Evolutionary conservation across 2,113 vertebrate species (phyloP), one percentile per base, ranked within the genome.

Genomic region (Actenoides lindsayi): DNA sequence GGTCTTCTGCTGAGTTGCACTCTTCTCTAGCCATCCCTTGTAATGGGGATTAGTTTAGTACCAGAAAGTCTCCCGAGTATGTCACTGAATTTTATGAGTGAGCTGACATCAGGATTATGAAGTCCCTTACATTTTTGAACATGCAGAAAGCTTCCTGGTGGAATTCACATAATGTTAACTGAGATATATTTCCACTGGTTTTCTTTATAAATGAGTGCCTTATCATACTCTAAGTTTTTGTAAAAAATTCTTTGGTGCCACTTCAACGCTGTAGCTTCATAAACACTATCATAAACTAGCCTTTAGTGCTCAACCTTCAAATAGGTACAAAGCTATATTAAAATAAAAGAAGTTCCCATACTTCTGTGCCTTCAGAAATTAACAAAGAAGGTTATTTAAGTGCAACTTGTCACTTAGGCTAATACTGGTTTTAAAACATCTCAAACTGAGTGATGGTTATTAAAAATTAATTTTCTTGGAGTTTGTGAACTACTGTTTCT

Each of bases 1-100:
- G 8, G 28, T 25, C 35, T 42, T 42, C 12, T 6, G 10, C 9
- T 1, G 12, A 67, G 37, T 1, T 33, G 21, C 1, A 2, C 69
- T 53, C 42, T 69, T 44, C 23, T 75, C 53, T 23, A 57, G 53
- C 78, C 53, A 39, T 33, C 62, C 62, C 53, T 53, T 0, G 1
- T 53, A 28, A 44, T 3, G 11, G 37, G 39, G 21, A 53, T 37
- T 18, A 44, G 15, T 27, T 82, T 53, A 41, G 48, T 48, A 50
- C 25, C 11, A 65, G 31, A 64, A 80, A 48, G 13, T 19, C 50
- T 41, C 25, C 50, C 20, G 19, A 41, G 30, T 16, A 13, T 73
- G 57, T 42, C 19, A 64, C 57, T 57, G 50, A 57, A 30, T 21
- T 81, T 65, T 73, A 27, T 42, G 73, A 41, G 16, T 35, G 30